Conservation (phyloP, 2,888 invertebrate species). For the Saturnia japonica region DNA sequence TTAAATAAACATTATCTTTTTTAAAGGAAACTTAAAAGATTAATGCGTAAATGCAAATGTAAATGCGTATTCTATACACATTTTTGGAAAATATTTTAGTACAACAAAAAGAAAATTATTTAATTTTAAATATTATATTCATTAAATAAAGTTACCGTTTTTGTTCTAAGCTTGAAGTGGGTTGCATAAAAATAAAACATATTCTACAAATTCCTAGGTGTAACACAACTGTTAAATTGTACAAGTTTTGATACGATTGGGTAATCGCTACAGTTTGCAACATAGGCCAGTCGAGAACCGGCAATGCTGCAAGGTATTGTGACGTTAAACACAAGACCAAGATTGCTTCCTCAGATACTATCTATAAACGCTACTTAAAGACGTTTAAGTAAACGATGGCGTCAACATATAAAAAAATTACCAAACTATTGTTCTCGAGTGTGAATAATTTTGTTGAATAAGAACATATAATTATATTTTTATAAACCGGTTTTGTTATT, state of each 20-base stretch:
- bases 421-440: constrained; percentile 15
- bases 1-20: too few species aligned
- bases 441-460: constrained; percentile 14
- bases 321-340: constrained; percentile 42
- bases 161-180: background rate
- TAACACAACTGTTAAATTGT: background rate
- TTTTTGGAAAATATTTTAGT: background rate
- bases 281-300: constrained; percentile 27
- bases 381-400: constrained; percentile 32
- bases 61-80: too few species aligned
- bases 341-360: constrained; percentile 52
- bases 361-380: constrained; percentile 41
- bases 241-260: background rate
- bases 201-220: background rate
- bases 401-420: constrained; percentile 15
- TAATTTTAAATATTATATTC: background rate
- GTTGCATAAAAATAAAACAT: background rate
- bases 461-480: background rate
- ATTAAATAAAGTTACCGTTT: background rate
- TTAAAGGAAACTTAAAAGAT: too few species aligned
- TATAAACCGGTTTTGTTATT: background rate
- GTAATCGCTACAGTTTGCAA: constrained; percentile 26
- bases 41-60: too few species aligned
- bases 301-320: constrained; percentile 41
- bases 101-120: background rate